phyloP scores from a whole-genome alignment of 1,140 invertebrate species.

The Aphelenchoides avenae region DNA sequence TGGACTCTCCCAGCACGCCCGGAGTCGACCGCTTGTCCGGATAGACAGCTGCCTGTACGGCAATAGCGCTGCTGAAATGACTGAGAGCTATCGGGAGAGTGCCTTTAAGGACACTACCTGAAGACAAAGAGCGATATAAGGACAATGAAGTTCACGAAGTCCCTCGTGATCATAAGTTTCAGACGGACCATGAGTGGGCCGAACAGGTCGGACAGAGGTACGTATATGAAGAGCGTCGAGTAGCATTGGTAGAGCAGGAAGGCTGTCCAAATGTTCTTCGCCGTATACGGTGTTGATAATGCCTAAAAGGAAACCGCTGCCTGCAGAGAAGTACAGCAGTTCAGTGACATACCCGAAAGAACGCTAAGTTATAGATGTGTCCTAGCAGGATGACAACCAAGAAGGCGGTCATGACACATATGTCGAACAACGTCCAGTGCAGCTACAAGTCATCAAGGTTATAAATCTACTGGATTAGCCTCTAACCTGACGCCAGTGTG shows the following conservation, averaged over 20 bases:
- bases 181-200: constrained; percentile 44
- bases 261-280: constrained; percentile 28
- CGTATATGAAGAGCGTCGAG: constrained; percentile 44
- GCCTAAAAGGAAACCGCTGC: constrained; percentile 15
- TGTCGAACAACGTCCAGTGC: constrained; percentile 30
- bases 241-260: constrained; percentile 51
- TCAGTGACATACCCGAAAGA: too few relatives aligned
- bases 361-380: constrained; percentile 14
- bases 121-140: constrained; percentile 35
- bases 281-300: constrained; percentile 24
- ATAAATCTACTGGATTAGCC: constrained; percentile 14
- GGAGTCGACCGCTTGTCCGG: constrained; percentile 26
- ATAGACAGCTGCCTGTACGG: constrained; percentile 45
- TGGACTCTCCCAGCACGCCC: constrained; percentile 7
- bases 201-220: constrained; percentile 38
- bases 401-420: constrained; percentile 15
- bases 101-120: constrained; percentile 20
- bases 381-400: constrained; percentile 22
- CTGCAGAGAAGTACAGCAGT: not conserved
- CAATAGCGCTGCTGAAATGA: constrained; percentile 40
- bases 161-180: constrained; percentile 46
- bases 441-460: constrained; percentile 10
- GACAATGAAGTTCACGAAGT: constrained; percentile 47
- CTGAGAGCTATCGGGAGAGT: not conserved
- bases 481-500: too few relatives aligned